A percentile compares a stretch with the other conserved stretches of the same genome.
Conservation (phyloP, 2,113 vertebrate genomes). For the Tylochromis polylepis region DNA sequence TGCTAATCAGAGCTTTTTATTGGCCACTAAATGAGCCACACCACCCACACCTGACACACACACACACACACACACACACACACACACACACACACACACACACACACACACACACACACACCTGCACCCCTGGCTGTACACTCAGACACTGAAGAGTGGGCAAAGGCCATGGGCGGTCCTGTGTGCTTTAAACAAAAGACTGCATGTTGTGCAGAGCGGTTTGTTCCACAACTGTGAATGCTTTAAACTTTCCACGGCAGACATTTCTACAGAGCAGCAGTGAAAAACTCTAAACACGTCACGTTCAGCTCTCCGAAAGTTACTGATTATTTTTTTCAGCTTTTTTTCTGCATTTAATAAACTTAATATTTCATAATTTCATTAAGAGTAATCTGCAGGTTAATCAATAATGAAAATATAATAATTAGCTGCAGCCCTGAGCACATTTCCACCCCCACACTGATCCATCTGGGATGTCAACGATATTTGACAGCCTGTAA, state of each 20-base stretch:
- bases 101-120: not conserved
- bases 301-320: not conserved
- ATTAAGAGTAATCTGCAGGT: not conserved
- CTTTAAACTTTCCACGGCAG: not conserved
- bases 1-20: not conserved
- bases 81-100: too few species aligned
- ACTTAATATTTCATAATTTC: not conserved
- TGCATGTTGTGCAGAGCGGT: not conserved
- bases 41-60: not conserved
- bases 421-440: not conserved
- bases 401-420: not conserved
- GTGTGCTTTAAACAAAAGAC: not conserved
- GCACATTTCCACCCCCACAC: not conserved
- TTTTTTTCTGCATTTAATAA: not conserved
- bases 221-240: not conserved
- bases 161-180: not conserved
- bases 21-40: not conserved
- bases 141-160: not conserved
- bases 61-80: too few species aligned
- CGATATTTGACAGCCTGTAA: not conserved
- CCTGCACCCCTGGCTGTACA: not conserved
- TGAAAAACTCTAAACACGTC: not conserved
- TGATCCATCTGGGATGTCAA: not conserved
- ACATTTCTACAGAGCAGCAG: not conserved
- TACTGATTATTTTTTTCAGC: not conserved